phyloP scores from a whole-genome alignment of 2,888 invertebrate genomes.

The Sinopyrophorus schimmeli region DNA sequence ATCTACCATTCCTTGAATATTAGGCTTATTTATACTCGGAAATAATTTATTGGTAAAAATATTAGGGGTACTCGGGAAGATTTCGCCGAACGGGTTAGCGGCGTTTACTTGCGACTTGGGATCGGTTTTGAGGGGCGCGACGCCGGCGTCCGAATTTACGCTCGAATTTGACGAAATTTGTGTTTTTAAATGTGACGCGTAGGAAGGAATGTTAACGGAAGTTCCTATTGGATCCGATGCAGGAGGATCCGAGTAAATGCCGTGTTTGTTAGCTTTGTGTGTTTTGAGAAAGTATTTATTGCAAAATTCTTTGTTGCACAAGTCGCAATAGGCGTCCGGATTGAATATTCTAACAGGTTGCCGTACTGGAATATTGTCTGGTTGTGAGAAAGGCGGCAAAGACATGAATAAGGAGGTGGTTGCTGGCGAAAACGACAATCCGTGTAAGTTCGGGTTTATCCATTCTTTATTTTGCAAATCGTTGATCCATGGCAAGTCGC shows the following conservation, averaged over 20 bases:
- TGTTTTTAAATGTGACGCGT: conserved; percentile 48
- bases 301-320: conserved; percentile 98
- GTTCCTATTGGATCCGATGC: conserved; percentile 34
- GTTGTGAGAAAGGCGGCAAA: conserved; percentile 53
- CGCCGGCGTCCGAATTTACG: conserved; percentile 15
- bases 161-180: conserved; percentile 38
- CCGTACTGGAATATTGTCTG: conserved; percentile 49
- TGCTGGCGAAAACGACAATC: conserved; percentile 53
- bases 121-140: conserved; percentile 37
- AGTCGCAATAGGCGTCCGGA: conserved; percentile 95
- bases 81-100: conserved; percentile 63
- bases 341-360: conserved; percentile 86
- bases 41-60: conserved; percentile 75
- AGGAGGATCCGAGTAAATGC: conserved; percentile 68
- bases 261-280: conserved; percentile 97
- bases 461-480: conserved; percentile 53
- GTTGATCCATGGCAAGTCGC: conserved; percentile 51
- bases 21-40: conserved; percentile 56
- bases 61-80: conserved; percentile 63
- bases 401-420: conserved; percentile 52
- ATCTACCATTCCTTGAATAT: conserved; percentile 40
- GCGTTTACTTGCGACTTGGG: conserved; percentile 38
- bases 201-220: conserved; percentile 48
- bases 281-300: conserved; percentile 98
- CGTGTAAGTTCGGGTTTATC: conserved; percentile 50